These are phyloP conservation scores for Oxyteleia sp. DNA, from an alignment of 2,888 invertebrate genomes.

Conservation along the genomic window DNA sequence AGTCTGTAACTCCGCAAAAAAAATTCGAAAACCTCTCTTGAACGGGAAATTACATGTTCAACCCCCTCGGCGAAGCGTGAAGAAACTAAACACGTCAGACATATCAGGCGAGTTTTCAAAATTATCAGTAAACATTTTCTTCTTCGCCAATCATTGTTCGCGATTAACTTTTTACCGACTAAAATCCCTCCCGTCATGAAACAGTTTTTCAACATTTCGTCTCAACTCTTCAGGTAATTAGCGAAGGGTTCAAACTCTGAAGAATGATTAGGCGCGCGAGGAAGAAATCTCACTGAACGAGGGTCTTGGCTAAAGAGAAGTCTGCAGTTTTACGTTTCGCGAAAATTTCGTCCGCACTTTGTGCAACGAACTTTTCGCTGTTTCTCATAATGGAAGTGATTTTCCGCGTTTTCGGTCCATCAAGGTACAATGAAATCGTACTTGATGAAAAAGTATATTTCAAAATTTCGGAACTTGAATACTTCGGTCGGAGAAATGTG, in stretches of 20 bases:
- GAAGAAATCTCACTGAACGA: conserved; percentile 75
- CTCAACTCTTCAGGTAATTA: conserved; percentile 80
- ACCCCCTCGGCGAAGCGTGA: conserved; percentile 50
- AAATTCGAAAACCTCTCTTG: not conserved
- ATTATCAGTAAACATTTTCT: conserved; percentile 50
- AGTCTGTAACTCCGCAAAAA: conserved; percentile 1
- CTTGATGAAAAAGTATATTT: not conserved
- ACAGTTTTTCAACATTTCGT: conserved; percentile 80
- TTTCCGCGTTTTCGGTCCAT: conserved; percentile 44
- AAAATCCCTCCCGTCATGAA: not conserved
- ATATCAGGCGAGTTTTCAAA: conserved; percentile 29
- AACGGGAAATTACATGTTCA: conserved; percentile 61
- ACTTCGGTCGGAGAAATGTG: conserved; percentile 35
- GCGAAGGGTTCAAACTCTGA: conserved; percentile 80
- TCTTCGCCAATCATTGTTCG: conserved; percentile 36
- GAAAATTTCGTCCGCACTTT: conserved; percentile 78
- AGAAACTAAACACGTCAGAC: conserved; percentile 48
- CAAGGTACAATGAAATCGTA: conserved; percentile 34
- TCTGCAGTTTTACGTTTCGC: conserved; percentile 75
- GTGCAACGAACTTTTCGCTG: conserved; percentile 70
- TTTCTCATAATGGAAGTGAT: conserved; percentile 54
- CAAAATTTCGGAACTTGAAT: conserved; percentile 33
- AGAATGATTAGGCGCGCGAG: conserved; percentile 80
- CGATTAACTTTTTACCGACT: conserved; percentile 39
- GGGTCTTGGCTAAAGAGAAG: conserved; percentile 68